Base-by-base conservation (phyloP, 2,888 invertebrate species). In the Andrena haemorrhoa region DNA sequence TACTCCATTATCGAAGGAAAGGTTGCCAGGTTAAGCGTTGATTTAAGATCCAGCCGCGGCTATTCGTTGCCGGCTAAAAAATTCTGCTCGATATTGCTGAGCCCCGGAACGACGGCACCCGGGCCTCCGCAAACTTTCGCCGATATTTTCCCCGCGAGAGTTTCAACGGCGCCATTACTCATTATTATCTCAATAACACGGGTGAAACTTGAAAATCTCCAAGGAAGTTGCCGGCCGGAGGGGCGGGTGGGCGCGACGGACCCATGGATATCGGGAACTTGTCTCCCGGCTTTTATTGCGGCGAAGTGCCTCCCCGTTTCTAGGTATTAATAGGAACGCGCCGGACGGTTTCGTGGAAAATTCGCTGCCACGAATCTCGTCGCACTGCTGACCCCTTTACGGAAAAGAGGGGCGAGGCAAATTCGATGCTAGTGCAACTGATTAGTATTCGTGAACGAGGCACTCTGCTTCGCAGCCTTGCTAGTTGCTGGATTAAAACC, bases 181-280 rank as follows among this genome's bases (percentile, higher is more conserved):
- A 80, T 72, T 72, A 80, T 79, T 81, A 81, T 74, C 74, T 69
- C 69, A 63, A 80, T 80, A 72, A 79, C 63, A 41, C 2, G 12
- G 47, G 6, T 2, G 7, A 12, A 26, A 26, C 56, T 56, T 56
- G 23, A 56, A 56, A 26, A 26, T 56, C 23, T 56, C 23, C 10
- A 12, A 56, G 23, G 23, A 23, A n/a, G n/a, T n/a, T n/a, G n/a
- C n/a, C n/a, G n/a, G n/a, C n/a, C n/a, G n/a, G n/a, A n/a, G n/a
- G 16, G 53, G n/a, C 12, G n/a, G 1, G 7, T 10, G 6, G 8
- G 0, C 41, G 53, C 31, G 53, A 31, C 33, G 12, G 47, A 60
- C 49, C 51, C 64, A 33, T 78, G 69, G 58, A 79, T 77, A 35
- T 35, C n/a, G 47, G 53, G 41, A 79, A 73, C n/a, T 79, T 77